phyloP scores from a whole-genome alignment of 2,888 invertebrate species.

The Prenolepis imparis region DNA sequence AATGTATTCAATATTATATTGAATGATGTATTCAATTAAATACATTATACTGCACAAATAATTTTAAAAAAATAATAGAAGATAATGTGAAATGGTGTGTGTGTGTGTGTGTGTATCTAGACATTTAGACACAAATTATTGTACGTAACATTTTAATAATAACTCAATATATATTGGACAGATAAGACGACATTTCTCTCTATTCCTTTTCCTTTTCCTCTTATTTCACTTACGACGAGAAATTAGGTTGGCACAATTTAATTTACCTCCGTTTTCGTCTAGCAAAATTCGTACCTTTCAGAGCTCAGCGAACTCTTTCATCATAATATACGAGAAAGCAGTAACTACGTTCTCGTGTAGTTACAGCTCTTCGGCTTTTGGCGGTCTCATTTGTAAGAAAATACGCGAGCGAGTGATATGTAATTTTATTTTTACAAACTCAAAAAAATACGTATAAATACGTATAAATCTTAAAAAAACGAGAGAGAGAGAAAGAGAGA shows the following conservation, averaged over 20 bases:
- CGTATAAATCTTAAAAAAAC: not conserved
- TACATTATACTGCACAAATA: not conserved
- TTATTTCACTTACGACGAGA: slow-evolving; percentile 40
- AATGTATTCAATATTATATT: too few relatives aligned
- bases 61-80: not conserved
- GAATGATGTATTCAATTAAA: not conserved
- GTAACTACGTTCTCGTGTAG: slow-evolving; percentile 25
- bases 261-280: slow-evolving; percentile 21
- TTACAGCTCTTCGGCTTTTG: slow-evolving; percentile 13
- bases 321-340: slow-evolving; percentile 22
- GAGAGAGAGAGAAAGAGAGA: not conserved
- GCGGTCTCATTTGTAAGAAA: slow-evolving; percentile 4
- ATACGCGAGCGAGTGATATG: slow-evolving; percentile 13
- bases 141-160: slow-evolving; percentile 13
- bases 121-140: slow-evolving; percentile 16
- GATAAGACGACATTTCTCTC: slow-evolving; percentile 13
- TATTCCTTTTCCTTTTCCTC: not conserved
- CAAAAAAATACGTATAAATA: slow-evolving; percentile 1
- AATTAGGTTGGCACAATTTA: slow-evolving; percentile 24
- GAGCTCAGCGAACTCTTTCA: slow-evolving; percentile 26
- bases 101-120: not conserved
- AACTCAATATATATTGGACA: slow-evolving; percentile 43
- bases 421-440: slow-evolving; percentile 19
- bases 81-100: not conserved
- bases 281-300: slow-evolving; percentile 28